Conservation (phyloP, 2,888 invertebrate species). For the Opisthograptis luteolata region DNA sequence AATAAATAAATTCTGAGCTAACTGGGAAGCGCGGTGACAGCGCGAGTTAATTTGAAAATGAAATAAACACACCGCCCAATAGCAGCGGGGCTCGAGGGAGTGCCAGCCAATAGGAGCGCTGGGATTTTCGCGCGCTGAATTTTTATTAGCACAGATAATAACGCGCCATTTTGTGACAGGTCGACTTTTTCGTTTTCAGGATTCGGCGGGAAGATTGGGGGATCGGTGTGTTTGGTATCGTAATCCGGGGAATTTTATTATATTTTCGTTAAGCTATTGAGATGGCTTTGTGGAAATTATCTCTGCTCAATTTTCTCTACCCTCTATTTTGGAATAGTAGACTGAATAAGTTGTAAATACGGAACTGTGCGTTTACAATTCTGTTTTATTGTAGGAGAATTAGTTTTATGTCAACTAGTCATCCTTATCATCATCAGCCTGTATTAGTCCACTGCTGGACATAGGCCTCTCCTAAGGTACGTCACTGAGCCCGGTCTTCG, state of each 20-base stretch:
- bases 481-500: too few species aligned
- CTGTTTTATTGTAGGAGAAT: too few species aligned
- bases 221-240: constrained; percentile 20
- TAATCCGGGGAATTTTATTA: constrained; percentile 21
- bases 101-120: constrained; percentile 65
- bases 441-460: too few species aligned
- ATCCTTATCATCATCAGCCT: too few species aligned
- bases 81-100: constrained; percentile 64
- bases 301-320: constrained; percentile 13
- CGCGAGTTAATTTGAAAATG: constrained; percentile 84
- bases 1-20: constrained; percentile 46
- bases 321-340: too few species aligned
- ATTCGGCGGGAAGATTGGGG: constrained; percentile 24
- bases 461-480: too few species aligned
- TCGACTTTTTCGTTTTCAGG: constrained; percentile 65
- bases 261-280: constrained; percentile 11
- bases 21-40: constrained; percentile 58
- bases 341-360: too few species aligned
- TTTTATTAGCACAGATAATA: constrained; percentile 83
- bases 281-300: constrained; percentile 20
- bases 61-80: constrained; percentile 79
- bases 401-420: too few species aligned
- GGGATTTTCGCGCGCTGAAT: constrained; percentile 83
- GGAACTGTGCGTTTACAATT: too few species aligned
- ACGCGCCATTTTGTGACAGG: constrained; percentile 80